Evolutionary conservation across 1,140 invertebrate genomes (phyloP).

Genomic region (Lasioglossum baleicum): DNA sequence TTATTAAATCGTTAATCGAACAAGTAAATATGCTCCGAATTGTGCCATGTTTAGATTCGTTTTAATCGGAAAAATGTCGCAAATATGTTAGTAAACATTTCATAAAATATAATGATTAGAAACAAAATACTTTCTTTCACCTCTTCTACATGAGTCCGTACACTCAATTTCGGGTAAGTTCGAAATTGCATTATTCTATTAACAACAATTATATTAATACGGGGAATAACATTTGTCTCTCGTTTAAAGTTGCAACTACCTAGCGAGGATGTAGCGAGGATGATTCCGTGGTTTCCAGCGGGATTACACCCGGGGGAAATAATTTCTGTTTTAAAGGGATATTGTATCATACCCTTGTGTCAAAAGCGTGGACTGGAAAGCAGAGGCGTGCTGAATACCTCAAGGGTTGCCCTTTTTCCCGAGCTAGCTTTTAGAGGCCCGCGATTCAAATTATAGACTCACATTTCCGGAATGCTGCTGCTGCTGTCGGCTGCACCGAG

Average conservation of each 20-base stretch:
- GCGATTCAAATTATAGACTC: slow-evolving; percentile 34
- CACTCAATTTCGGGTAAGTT: no score
- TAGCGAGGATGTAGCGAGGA: background rate
- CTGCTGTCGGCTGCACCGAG: slow-evolving; percentile 9
- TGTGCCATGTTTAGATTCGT: no score
- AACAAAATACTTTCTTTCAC: no score
- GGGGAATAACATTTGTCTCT: no score
- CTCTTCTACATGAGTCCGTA: no score
- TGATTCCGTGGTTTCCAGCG: background rate
- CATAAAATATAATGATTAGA: no score
- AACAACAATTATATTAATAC: background rate
- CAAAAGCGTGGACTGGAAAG: background rate
- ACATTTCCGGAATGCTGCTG: slow-evolving; percentile 11
- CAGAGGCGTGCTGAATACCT: background rate
- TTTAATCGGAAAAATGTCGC: no score
- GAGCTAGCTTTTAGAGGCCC: background rate
- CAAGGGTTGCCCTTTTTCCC: slow-evolving; percentile 2
- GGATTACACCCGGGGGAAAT: slow-evolving; percentile 17
- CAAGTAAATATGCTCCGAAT: no score
- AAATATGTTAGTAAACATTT: no score
- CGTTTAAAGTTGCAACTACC: background rate
- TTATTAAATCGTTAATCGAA: no score
- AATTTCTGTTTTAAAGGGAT: slow-evolving; percentile 7
- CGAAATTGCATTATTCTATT: no score
- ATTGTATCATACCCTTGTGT: background rate